Evolutionary conservation across 2,113 vertebrate genomes (phyloP).

Genomic region (Catagonus wagneri): DNA sequence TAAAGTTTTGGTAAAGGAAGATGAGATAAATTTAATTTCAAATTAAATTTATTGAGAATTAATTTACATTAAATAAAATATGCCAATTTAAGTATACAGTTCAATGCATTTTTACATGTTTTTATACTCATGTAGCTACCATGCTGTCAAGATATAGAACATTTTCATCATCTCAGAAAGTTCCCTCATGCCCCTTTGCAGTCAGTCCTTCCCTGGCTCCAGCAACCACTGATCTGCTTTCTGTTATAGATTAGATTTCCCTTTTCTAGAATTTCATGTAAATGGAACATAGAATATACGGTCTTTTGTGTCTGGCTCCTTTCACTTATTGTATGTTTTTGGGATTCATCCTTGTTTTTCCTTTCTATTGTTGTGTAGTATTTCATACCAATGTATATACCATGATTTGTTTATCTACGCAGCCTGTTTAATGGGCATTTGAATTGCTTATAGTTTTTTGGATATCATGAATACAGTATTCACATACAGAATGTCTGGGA

Average conservation of each 20-base stretch:
- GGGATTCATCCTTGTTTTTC: conserved; percentile 8
- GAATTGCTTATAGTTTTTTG: not conserved
- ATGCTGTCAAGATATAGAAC: conserved; percentile 17
- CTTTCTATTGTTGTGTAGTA: conserved; percentile 1
- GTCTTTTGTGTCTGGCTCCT: not conserved
- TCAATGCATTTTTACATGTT: not conserved
- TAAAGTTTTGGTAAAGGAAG: conserved; percentile 46
- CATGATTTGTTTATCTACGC: conserved; percentile 30
- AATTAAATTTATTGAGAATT: conserved; percentile 33
- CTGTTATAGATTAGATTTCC: not conserved
- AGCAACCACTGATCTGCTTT: not conserved
- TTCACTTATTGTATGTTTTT: conserved; percentile 53
- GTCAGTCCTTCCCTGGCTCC: not conserved
- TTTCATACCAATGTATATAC: not conserved
- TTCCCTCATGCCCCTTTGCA: not conserved
- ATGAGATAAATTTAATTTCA: conserved; percentile 32
- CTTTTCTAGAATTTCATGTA: conserved; percentile 51
- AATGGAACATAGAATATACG: conserved; percentile 7
- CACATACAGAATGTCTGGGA: not conserved
- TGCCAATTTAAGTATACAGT: not conserved
- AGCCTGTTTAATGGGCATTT: not conserved
- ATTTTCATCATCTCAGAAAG: conserved; percentile 35
- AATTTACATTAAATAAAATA: conserved; percentile 32
- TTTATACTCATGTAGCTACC: not conserved
- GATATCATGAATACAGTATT: not conserved